A percentile compares a stretch with the other conserved stretches of the same genome.
phyloP scores from a whole-genome alignment of 35 echinoderm and acorn worm genomes.

The Ophiothrix spiculata region DNA sequence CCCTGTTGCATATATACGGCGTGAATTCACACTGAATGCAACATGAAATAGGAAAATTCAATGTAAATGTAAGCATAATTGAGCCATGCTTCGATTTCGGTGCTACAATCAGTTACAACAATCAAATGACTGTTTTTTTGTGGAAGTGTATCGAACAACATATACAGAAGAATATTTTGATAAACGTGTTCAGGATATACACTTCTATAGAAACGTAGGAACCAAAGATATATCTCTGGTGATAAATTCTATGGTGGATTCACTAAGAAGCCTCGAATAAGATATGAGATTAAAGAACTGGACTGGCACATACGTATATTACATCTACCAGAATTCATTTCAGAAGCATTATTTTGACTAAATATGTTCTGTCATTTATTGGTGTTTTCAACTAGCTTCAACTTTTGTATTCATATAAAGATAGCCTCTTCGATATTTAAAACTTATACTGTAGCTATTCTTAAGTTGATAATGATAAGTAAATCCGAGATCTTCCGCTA shows the following conservation, averaged over 20 bases:
- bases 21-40: constrained; percentile 90
- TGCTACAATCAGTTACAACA: constrained; percentile 75
- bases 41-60: constrained; percentile 69
- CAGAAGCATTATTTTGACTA: constrained; percentile 4
- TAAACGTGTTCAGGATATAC: constrained; percentile 24
- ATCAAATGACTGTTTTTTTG: constrained; percentile 49
- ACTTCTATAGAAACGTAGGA: constrained; percentile 29
- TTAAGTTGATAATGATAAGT: no score
- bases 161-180: constrained; percentile 44
- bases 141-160: constrained; percentile 47
- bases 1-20: no score
- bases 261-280: constrained; percentile 41
- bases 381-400: no score
- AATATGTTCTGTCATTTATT: no score
- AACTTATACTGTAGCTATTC: no score
- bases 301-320: constrained; percentile 56
- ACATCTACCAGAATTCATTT: constrained; percentile 45
- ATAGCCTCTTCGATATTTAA: no score
- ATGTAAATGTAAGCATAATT: constrained; percentile 63
- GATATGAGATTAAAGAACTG: constrained; percentile 56
- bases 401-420: no score
- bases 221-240: constrained; percentile 35
- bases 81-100: constrained; percentile 80
- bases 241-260: constrained; percentile 33
- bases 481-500: no score